A percentile compares a stretch with the other conserved stretches of the same genome.
Evolutionary conservation across 37 sponge, comb jelly and placozoan species (phyloP).

Genomic region (Crambe crambe): DNA sequence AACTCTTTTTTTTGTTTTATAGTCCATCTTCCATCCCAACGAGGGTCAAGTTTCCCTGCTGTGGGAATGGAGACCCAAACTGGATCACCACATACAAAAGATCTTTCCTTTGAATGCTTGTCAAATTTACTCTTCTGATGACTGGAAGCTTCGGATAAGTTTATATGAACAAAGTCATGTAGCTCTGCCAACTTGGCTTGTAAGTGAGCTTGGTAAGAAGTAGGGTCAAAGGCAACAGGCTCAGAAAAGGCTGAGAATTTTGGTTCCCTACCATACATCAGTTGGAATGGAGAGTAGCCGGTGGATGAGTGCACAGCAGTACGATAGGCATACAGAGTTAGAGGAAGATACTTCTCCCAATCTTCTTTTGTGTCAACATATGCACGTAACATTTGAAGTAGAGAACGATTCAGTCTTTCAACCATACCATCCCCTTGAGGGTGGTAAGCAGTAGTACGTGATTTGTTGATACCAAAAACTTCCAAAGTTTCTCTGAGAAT

Average conservation of each 20-base stretch:
- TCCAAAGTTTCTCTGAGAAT: conserved; percentile 19
- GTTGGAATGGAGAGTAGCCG: conserved; percentile 38
- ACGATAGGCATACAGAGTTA: conserved; percentile 50
- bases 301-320: conserved; percentile 52
- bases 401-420: conserved; percentile 54
- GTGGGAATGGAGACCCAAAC: conserved; percentile 69
- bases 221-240: conserved; percentile 24
- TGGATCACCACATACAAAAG: conserved; percentile 38
- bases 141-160: conserved; percentile 9
- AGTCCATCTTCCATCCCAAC: conserved; percentile 71
- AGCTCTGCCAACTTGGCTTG: conserved; percentile 36
- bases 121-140: conserved; percentile 40
- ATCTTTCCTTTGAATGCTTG: neutral
- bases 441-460: conserved; percentile 50
- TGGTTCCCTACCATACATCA: conserved; percentile 82
- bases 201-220: conserved; percentile 19
- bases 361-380: conserved; percentile 40
- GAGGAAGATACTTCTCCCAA: conserved; percentile 66
- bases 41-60: conserved; percentile 62
- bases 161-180: conserved; percentile 41
- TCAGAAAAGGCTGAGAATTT: too few relatives aligned
- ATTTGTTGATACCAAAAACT: conserved; percentile 46
- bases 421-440: conserved; percentile 76
- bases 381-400: conserved; percentile 46
- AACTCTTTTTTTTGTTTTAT: neutral